Evolutionary conservation across 2,113 vertebrate genomes (phyloP).

Genomic region (Notothenia coriiceps): DNA sequence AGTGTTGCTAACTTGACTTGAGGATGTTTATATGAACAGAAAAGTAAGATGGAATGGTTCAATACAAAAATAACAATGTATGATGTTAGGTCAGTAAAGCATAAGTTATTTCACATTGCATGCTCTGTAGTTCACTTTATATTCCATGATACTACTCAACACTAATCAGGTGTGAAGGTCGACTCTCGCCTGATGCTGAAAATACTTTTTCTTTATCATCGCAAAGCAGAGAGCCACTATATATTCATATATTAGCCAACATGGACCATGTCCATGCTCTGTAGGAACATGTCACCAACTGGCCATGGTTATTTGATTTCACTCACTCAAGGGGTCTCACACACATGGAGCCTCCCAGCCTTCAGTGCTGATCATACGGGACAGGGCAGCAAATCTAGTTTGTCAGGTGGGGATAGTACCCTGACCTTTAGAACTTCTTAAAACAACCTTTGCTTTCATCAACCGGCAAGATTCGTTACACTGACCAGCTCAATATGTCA

Average conservation of each 20-base stretch:
- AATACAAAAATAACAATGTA: neutral
- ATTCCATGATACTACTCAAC: neutral
- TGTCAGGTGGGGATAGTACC: conserved; percentile 34
- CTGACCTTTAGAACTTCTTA: conserved; percentile 18
- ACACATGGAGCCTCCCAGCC: conserved; percentile 8
- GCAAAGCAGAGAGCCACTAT: conserved; percentile 8
- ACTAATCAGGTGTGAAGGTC: conserved; percentile 36
- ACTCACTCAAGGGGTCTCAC: neutral
- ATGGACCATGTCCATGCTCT: neutral
- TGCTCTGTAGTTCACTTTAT: conserved; percentile 7
- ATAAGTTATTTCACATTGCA: conserved; percentile 9
- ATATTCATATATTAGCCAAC: neutral
- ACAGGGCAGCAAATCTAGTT: conserved; percentile 44
- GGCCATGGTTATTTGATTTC: conserved; percentile 20
- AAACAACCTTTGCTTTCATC: conserved; percentile 48
- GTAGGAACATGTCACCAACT: neutral
- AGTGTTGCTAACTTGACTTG: neutral
- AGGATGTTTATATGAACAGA: neutral
- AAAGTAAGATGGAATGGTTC: conserved; percentile 9
- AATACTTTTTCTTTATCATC: conserved; percentile 38
- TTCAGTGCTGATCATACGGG: conserved; percentile 34
- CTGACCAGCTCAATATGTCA: conserved; percentile 33
- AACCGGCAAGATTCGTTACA: conserved; percentile 38
- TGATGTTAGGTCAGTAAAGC: neutral
- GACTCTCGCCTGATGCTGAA: conserved; percentile 18